A percentile compares a stretch with the other conserved stretches of the same genome.
phyloP scores from a whole-genome alignment of 2,888 invertebrate genomes.

The Choreutis nemorana region DNA sequence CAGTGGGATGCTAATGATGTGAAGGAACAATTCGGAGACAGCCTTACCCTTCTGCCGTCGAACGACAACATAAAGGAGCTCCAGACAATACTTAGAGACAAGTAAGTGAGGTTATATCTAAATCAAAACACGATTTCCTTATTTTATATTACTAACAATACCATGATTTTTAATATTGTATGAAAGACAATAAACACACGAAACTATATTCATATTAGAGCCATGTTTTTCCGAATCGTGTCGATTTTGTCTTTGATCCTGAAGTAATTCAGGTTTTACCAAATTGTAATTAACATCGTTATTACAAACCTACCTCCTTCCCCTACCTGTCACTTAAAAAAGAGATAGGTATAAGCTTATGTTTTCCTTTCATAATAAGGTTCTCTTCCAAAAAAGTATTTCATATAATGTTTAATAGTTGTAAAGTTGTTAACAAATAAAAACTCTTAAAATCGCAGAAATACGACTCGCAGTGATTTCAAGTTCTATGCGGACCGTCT shows the following conservation, averaged over 20 bases:
- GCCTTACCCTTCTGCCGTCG: constrained; percentile 74
- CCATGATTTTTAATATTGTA: background rate
- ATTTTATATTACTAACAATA: constrained; percentile 3
- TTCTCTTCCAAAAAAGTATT: background rate
- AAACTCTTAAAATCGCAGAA: constrained; percentile 66
- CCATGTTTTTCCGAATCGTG: too few species aligned
- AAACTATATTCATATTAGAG: too few species aligned
- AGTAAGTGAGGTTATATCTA: constrained; percentile 69
- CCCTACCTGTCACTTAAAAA: background rate
- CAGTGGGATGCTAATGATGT: constrained; percentile 51
- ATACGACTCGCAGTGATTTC: constrained; percentile 93
- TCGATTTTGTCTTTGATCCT: background rate
- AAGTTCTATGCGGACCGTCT: constrained; percentile 98
- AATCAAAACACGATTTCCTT: background rate
- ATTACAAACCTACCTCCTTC: background rate
- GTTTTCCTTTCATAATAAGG: background rate
- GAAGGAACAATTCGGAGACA: constrained; percentile 70
- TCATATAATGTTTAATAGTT: background rate
- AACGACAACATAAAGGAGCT: constrained; percentile 85
- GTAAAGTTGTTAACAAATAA: constrained; percentile 1
- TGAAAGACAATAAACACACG: too few species aligned
- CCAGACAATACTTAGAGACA: constrained; percentile 87
- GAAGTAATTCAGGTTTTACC: background rate
- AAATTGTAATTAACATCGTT: background rate
- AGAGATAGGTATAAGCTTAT: background rate